phyloP scores from a whole-genome alignment of 2,888 invertebrate genomes.

The Lycaena phlaeas region DNA sequence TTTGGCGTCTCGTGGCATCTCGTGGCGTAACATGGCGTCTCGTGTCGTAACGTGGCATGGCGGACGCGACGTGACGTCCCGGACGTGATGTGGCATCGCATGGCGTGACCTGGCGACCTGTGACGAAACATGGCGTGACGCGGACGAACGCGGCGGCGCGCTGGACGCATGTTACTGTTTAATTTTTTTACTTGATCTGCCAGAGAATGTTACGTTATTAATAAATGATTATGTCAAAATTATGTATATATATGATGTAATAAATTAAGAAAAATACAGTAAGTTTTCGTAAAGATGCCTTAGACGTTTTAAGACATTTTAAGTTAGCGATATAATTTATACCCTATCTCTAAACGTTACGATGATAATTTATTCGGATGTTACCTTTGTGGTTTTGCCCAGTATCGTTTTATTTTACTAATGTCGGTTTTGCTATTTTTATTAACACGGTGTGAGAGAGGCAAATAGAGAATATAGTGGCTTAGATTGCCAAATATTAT shows the following conservation, averaged over 20 bases:
- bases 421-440: constrained; percentile 51
- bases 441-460: constrained; percentile 60
- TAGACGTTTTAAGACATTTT: constrained; percentile 59
- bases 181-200: constrained; percentile 49
- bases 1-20: background rate
- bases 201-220: constrained; percentile 60
- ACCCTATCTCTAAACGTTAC: background rate
- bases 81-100: background rate
- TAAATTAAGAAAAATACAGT: constrained; percentile 68
- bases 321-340: constrained; percentile 34
- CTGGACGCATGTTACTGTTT: constrained; percentile 34
- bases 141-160: background rate
- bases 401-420: constrained; percentile 35
- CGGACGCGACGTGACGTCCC: background rate
- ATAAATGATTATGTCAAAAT: constrained; percentile 64
- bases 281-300: constrained; percentile 68
- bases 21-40: background rate
- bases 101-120: background rate
- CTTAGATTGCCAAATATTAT: constrained; percentile 48
- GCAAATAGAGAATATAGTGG: constrained; percentile 51
- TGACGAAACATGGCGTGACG: background rate
- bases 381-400: constrained; percentile 2
- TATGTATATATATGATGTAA: constrained; percentile 71
- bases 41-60: background rate
- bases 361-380: background rate